Evolutionary conservation across 2,888 invertebrate species (phyloP).

Genomic region (Andrena praecox): DNA sequence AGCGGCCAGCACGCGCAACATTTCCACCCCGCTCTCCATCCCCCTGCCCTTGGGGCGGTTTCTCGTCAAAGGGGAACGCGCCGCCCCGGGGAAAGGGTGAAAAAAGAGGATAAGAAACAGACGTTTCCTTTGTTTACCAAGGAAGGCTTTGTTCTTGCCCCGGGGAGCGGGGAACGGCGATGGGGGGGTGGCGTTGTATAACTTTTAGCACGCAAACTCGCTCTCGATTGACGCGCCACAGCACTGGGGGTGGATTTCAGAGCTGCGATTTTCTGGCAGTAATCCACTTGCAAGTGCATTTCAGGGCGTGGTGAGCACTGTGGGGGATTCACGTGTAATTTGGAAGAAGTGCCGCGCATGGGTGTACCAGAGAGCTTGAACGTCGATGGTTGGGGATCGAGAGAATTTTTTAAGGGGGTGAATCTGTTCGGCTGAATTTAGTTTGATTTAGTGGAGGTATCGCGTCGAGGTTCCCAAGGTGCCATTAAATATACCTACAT

Average conservation of each 20-base stretch:
- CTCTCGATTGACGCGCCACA: slow-evolving; percentile 17
- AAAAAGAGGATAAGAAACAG: slow-evolving; percentile 43
- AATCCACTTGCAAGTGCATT: too few species aligned
- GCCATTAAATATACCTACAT: too few species aligned
- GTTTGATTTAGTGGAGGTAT: too few species aligned
- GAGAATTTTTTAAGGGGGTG: too few species aligned
- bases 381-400: too few species aligned
- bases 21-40: slow-evolving; percentile 25
- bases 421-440: too few species aligned
- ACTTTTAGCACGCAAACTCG: slow-evolving; percentile 44
- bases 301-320: too few species aligned
- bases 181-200: slow-evolving; percentile 25
- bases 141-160: slow-evolving; percentile 42
- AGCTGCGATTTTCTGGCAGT: slow-evolving; percentile 12
- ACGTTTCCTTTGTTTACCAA: slow-evolving; percentile 54
- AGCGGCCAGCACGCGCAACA: slow-evolving; percentile 28
- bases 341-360: too few species aligned
- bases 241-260: slow-evolving; percentile 15
- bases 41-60: slow-evolving; percentile 20
- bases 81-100: background rate
- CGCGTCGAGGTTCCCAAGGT: too few species aligned
- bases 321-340: too few species aligned
- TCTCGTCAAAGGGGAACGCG: slow-evolving; percentile 30
- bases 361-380: too few species aligned
- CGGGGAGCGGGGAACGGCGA: background rate